phyloP scores from a whole-genome alignment of 2,113 vertebrate genomes.

The Salvelinus alpinus region DNA sequence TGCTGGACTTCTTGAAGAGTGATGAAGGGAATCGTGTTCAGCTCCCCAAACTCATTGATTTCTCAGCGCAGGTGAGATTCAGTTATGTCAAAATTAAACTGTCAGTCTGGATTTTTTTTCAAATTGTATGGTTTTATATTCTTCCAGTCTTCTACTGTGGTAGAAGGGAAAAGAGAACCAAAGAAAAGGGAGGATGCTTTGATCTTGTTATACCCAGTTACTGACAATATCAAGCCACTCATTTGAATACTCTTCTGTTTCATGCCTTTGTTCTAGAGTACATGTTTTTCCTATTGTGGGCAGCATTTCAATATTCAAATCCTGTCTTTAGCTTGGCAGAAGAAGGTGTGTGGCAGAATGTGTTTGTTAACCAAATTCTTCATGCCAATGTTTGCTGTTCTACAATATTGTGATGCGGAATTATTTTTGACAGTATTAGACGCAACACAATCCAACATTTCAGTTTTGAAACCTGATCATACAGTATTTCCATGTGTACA shows the following conservation, averaged over 20 bases:
- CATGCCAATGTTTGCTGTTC: not conserved
- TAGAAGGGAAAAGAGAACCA: no score
- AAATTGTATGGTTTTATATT: no score
- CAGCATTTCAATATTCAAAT: slow-evolving; percentile 54
- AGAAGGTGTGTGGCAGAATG: not conserved
- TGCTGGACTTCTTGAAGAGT: slow-evolving; percentile 93
- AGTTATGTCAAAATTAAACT: no score
- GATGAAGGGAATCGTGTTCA: slow-evolving; percentile 80
- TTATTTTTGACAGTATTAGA: not conserved
- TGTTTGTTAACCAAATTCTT: no score
- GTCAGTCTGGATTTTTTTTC: no score
- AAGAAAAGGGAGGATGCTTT: no score
- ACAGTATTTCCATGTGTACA: not conserved
- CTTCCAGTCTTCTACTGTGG: no score
- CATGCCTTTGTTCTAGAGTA: not conserved
- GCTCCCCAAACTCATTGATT: slow-evolving; percentile 90
- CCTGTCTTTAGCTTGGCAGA: not conserved
- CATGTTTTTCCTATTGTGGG: slow-evolving; percentile 3
- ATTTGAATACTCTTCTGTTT: not conserved
- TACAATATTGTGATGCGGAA: not conserved
- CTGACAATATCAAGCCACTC: not conserved
- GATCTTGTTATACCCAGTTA: no score
- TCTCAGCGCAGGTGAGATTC: slow-evolving; percentile 90
- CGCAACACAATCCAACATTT: no score
- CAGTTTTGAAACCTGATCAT: no score